Base-by-base conservation (phyloP, 1,140 invertebrate species). In the Vanessa tameamea region DNA sequence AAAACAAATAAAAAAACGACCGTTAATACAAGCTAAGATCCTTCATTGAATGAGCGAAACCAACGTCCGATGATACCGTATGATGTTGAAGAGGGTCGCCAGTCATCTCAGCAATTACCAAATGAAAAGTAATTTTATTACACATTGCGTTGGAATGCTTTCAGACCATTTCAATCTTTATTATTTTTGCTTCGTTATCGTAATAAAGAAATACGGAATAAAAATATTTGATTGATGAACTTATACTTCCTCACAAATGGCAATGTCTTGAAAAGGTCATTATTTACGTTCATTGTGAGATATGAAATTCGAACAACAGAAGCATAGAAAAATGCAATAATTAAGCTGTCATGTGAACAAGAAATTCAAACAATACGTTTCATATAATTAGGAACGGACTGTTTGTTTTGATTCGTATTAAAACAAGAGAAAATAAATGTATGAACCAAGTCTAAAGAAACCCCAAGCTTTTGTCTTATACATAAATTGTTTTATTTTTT, bases 1-100 rank as follows among this genome's bases (percentile, higher is more conserved):
- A 83, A 84, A 43, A 43, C 71, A 76, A 71, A 57, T 66, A 63
- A 73, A 77, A 78, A 77, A 77, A 65, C 69, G 51, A 63, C 70
- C 59, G 69, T 55, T 13, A 43, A 71, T 65, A 59, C 67, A 71
- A 59, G 64, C 26, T 31, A 51, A 64, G 23, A 64, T 26, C 47
- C 26, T 53, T 69, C 43, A 53, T 31, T 69, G 26, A 69, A 72
- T 72, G 50, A 65, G 37, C 31, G 51, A 37, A 72, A 51, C 50
- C 63, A 66, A 57, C 51, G 57, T 20, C 23, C n/a, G 69, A 64
- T 72, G 50, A 65, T 72, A 66, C 63, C 23, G 48, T 63, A 64
- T 64, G 48, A 66, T 71, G 64, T 71, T 61, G 31, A 66, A 43
- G 69, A 75, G 63, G 59, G 55, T 74, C 68, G 68, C 47, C 57